Base-by-base conservation (phyloP, 2,888 invertebrate genomes). In the Mystacides longicornis region DNA sequence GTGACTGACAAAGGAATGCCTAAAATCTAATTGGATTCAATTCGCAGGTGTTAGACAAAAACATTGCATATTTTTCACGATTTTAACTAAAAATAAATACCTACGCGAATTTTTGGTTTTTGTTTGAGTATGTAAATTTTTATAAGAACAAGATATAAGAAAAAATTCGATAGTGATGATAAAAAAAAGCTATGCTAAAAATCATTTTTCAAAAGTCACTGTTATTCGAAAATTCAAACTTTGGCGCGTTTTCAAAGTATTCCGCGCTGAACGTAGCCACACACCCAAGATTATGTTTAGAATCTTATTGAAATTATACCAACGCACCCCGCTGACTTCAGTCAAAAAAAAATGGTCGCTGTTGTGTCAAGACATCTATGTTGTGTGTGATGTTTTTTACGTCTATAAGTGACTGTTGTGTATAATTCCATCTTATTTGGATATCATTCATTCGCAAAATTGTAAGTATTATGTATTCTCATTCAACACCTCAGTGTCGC, bases 291-390 rank as follows among this genome's bases (percentile, higher is more conserved):
- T n/a, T n/a, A n/a, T n/a, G n/a, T 27, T 27, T 5, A 27, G 37
- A 37, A 37, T 37, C 27, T 37, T 37, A 16, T 14, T 37, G 14
- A 37, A 37, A 20, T 54, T 54, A 43, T 52, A 43, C 45, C 23
- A 56, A 52, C 52, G 52, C 46, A 56, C 16, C 56, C n/a, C 56
- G 45, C 5, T 47, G 22, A 42, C 16, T 48, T 27, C 54, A 49
- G 54, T 50, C 50, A 50, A 49, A 27, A 27, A 51, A 54, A 57
- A 54, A 57, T 57, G 57, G 57, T 54, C 7, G 51, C 50, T 45
- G 43, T 50, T 51, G 54, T 54, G 57, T 57, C 57, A 57, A 42
- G 31, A 51, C 51, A 45, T 27, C 22, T 22, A 43, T 53, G 51
- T 37, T 23, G 45, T 31, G 47, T 43, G 56, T 56, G 56, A 53